Conservation (phyloP, 2,797 vertebrate species). For the Ficedula albicollis region DNA sequence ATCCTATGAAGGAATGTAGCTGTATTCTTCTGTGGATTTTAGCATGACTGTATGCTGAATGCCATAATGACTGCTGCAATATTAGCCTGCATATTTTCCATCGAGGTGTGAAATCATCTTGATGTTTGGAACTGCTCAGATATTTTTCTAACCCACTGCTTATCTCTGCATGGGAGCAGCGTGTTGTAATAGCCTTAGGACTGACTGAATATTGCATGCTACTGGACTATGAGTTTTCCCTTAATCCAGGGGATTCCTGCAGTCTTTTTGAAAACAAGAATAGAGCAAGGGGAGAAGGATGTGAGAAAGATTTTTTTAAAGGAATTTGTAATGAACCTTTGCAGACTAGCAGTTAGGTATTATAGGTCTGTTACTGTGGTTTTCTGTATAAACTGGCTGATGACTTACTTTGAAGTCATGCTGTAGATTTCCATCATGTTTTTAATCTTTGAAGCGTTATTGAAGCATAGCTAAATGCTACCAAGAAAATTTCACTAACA, state of each 20-base stretch:
- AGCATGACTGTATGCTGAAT: constrained; percentile 35
- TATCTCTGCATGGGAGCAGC: constrained; percentile 25
- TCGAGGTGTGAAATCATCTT: constrained; percentile 34
- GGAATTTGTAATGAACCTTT: constrained; percentile 35
- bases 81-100: constrained; percentile 43
- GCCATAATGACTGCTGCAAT: constrained; percentile 30
- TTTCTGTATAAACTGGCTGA: not conserved
- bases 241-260: constrained; percentile 40
- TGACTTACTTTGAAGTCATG: not conserved
- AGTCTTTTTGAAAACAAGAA: constrained; percentile 30
- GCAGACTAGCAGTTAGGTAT: not conserved
- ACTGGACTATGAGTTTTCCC: not conserved
- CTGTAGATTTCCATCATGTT: not conserved
- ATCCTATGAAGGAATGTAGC: constrained; percentile 30
- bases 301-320: constrained; percentile 30
- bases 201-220: constrained; percentile 28
- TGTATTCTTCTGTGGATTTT: constrained; percentile 55
- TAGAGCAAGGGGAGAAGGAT: not conserved
- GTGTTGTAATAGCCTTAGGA: not conserved
- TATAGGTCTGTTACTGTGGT: not conserved
- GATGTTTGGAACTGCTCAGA: constrained; percentile 46
- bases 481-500: not conserved
- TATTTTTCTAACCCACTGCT: constrained; percentile 52
- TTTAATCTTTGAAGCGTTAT: not conserved
- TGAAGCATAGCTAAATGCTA: not conserved